Evolutionary conservation across 35 echinoderm and acorn worm genomes (phyloP).

Genomic region (Acanthaster planci): DNA sequence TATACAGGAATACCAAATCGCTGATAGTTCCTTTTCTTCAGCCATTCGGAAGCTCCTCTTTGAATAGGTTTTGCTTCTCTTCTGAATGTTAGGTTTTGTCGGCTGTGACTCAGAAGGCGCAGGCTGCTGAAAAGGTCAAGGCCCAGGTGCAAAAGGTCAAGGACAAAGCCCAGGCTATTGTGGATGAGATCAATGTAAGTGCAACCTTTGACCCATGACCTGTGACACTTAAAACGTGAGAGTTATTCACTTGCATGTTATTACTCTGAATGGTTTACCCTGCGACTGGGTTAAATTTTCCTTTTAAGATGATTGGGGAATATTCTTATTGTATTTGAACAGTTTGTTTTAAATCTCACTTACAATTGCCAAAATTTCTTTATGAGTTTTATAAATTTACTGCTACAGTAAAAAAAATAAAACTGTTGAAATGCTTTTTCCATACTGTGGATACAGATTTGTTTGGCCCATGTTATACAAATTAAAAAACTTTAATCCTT

Average conservation of each 20-base stretch:
- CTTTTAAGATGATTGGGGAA: not conserved
- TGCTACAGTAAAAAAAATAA: no score
- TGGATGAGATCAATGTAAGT: constrained; percentile 97
- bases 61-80: not conserved
- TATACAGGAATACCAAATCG: not conserved
- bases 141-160: constrained; percentile 97
- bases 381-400: no score
- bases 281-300: not conserved
- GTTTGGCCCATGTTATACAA: no score
- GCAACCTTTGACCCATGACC: no score
- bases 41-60: no score
- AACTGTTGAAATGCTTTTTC: no score
- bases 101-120: constrained; percentile 84
- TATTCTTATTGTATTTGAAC: not conserved
- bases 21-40: not conserved
- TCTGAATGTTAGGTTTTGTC: constrained; percentile 64
- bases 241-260: not conserved
- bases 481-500: no score
- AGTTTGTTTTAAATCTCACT: no score
- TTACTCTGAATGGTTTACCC: not conserved
- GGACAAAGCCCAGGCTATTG: constrained; percentile 98
- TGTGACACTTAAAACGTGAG: not conserved
- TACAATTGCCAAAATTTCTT: no score
- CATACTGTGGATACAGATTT: no score
- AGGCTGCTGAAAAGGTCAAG: constrained; percentile 98